Conservation (phyloP, 2,888 invertebrate genomes). For the Andrena marginata region DNA sequence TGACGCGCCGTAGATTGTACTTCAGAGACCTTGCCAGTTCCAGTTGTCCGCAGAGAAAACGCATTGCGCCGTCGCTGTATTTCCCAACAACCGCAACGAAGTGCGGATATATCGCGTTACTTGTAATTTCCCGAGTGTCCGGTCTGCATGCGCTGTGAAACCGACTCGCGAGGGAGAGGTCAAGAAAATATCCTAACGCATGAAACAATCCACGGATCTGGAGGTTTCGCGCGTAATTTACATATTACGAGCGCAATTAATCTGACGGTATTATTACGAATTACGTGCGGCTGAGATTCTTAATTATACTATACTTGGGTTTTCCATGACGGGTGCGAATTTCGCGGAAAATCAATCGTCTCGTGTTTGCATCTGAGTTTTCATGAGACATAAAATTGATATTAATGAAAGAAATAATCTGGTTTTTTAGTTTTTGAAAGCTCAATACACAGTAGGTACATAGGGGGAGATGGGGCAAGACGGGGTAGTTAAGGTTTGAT, state of each 20-base stretch:
- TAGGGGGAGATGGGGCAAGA: no score
- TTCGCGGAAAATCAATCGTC: background rate
- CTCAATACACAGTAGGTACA: background rate
- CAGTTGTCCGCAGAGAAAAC: conserved; percentile 20
- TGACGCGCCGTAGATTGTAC: background rate
- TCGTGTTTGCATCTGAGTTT: background rate
- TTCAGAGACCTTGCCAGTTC: conserved; percentile 43
- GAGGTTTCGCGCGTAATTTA: conserved; percentile 37
- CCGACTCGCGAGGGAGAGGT: conserved; percentile 27
- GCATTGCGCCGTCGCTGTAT: conserved; percentile 29
- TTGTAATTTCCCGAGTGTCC: conserved; percentile 63
- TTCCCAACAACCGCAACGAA: conserved; percentile 38
- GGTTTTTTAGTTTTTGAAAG: background rate
- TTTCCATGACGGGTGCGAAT: background rate
- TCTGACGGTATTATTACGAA: background rate
- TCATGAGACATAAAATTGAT: background rate
- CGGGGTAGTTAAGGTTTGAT: no score
- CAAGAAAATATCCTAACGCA: conserved; percentile 32
- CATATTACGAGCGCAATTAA: conserved; percentile 37
- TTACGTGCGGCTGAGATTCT: background rate
- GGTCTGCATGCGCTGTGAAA: conserved; percentile 25
- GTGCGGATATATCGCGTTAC: conserved; percentile 69
- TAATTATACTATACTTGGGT: background rate
- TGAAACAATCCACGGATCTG: conserved; percentile 2
- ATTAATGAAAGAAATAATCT: background rate